Base-by-base conservation (phyloP, 2,888 invertebrate genomes). In the Venustoraphidia nigricollis region DNA sequence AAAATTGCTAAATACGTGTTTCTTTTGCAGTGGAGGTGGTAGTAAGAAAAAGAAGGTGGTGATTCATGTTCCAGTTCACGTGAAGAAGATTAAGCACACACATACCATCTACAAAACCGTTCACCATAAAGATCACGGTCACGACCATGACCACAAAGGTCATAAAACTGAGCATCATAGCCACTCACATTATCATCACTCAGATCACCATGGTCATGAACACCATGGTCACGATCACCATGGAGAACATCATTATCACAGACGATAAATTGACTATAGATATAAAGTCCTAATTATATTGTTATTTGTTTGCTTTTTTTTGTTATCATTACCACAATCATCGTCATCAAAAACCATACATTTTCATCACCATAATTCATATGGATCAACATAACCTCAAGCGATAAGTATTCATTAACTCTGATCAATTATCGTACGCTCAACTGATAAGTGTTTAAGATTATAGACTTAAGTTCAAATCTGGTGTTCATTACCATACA, bases 101-200 rank as follows among this genome's bases (percentile, higher is more conserved):
- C 82, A 82, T 60, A 82, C 80, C 1, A 71, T 83, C n/a, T 80
- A 76, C 66, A 82, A 81, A 61, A 76, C 79, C 0, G 68, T 82
- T 38, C 76, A 79, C 43, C 76, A 76, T 52, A 68, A 74, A 53
- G 69, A 73, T 56, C 63, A 64, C 36, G 49, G 45, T 43, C 52
- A 53, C 10, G 36, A 39, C n/a, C 44, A 57, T n/a, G 36, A 45
- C 5, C 11, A 44, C 17, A 44, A 49, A 13, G 51, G 53, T 41
- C 42, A 41, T 36, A 9, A 13, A 3, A 27, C 27, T 9, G n/a
- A n/a, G 11, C 51, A 55, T 9, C 54, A 57, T 36, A 53, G 55
- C 42, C 53, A 55, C 41, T 54, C 53, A 13, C 57, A 59, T 50
- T 54, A 57, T 11, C 57, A 58, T 47, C 53, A 55, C 10, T 27